Conservation (phyloP, 2,113 vertebrate genomes). For the Gorsachius goisagi region DNA sequence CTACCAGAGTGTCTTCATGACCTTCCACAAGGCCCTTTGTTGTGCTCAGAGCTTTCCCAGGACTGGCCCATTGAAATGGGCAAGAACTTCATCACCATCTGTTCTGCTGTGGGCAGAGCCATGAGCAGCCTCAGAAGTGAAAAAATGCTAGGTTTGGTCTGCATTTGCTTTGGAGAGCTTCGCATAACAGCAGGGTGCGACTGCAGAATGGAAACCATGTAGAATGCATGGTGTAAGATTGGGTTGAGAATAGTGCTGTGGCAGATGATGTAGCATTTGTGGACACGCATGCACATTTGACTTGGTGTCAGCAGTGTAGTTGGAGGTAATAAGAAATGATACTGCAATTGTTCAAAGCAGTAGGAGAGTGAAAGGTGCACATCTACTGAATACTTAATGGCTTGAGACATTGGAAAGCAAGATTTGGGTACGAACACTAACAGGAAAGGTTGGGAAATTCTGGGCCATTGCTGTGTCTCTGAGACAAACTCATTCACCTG, state of each 20-base stretch:
- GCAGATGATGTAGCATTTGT: neutral
- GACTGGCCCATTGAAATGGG: neutral
- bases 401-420: neutral
- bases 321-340: neutral
- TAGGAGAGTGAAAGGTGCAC: neutral
- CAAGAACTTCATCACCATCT: neutral
- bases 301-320: neutral
- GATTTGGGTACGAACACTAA: neutral
- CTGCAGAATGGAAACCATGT: neutral
- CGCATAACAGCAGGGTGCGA: fast-evolving
- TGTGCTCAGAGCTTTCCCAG: neutral
- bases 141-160: neutral
- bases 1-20: neutral
- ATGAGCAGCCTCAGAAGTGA: neutral
- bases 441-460: neutral
- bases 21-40: neutral
- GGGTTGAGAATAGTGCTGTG: neutral
- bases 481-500: neutral
- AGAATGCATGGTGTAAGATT: neutral
- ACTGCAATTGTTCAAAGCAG: neutral
- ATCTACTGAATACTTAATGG: neutral
- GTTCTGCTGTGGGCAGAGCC: neutral
- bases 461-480: neutral
- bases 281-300: neutral
- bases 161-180: neutral